Conservation (phyloP, 2,113 vertebrate genomes). For the Bubo bubo region DNA sequence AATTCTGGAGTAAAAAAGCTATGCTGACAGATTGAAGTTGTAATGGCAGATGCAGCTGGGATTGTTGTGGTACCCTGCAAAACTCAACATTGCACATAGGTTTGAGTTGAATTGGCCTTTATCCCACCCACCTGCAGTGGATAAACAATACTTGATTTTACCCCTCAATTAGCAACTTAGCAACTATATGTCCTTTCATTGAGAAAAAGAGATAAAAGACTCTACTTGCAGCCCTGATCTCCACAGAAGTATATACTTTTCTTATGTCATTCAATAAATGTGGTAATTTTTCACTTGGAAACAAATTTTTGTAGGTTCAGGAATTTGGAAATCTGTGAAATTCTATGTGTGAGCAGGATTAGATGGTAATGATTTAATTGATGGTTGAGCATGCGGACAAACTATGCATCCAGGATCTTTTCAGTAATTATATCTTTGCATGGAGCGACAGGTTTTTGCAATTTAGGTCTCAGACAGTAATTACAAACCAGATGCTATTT, state of each 20-base stretch:
- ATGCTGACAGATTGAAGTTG: background rate
- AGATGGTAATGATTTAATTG: constrained; percentile 78
- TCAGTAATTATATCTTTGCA: constrained; percentile 72
- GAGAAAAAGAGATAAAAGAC: background rate
- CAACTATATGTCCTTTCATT: background rate
- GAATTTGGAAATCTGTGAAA: constrained; percentile 65
- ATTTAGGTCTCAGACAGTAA: constrained; percentile 73
- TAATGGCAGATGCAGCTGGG: background rate
- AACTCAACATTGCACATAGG: background rate
- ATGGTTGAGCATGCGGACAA: constrained; percentile 69
- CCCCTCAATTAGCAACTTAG: background rate
- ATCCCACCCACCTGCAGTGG: background rate
- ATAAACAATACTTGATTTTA: background rate
- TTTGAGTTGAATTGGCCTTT: background rate
- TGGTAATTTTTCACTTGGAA: constrained; percentile 64
- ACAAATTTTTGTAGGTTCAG: constrained; percentile 52
- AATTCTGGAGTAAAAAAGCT: background rate
- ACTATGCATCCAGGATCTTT: constrained; percentile 65
- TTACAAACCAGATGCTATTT: constrained; percentile 71
- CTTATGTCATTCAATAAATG: constrained; percentile 3
- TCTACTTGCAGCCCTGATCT: background rate
- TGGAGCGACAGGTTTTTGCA: constrained; percentile 62
- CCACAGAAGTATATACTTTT: background rate
- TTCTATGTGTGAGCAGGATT: constrained; percentile 62
- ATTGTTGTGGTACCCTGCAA: background rate